Percentiles rank a stretch among this genome's conserved stretches.
Conservation (phyloP, 2,888 invertebrate genomes). For the Choreutis nemorana region DNA sequence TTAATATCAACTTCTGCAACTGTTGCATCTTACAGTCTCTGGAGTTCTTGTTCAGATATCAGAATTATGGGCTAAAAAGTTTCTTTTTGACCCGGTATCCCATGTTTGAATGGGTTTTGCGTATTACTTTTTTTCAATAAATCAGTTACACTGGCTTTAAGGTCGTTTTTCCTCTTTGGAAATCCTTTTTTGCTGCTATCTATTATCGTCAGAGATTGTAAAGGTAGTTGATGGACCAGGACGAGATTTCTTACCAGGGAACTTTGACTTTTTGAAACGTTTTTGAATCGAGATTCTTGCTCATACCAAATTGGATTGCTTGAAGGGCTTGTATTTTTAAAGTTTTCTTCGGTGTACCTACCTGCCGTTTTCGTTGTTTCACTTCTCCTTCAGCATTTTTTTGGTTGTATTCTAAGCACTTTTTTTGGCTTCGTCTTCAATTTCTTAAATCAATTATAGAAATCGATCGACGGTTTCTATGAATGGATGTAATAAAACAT, state of each 20-base stretch:
- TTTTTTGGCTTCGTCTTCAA: no score
- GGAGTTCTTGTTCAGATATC: no score
- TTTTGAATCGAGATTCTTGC: slow-evolving; percentile 7
- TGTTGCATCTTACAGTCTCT: no score
- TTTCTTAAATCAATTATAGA: slow-evolving; percentile 5
- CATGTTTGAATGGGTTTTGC: no score
- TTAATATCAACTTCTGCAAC: no score
- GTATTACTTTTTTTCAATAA: slow-evolving; percentile 7
- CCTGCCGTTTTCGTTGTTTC: slow-evolving; percentile 3
- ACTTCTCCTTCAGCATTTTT: slow-evolving; percentile 2
- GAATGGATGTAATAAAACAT: slow-evolving; percentile 5
- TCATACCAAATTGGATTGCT: slow-evolving; percentile 7
- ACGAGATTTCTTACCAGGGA: slow-evolving; percentile 4
- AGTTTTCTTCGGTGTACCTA: slow-evolving; percentile 3
- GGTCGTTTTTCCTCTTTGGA: slow-evolving; percentile 8
- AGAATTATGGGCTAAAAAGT: no score
- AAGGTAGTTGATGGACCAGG: no score
- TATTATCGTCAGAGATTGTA: no score
- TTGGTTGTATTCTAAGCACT: no score
- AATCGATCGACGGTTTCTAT: slow-evolving; percentile 5
- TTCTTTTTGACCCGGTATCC: no score
- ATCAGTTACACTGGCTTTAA: slow-evolving; percentile 5
- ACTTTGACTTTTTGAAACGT: slow-evolving; percentile 5
- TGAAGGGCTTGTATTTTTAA: slow-evolving; percentile 6
- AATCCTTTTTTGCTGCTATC: slow-evolving; percentile 7